Base-by-base conservation (phyloP, 2,113 vertebrate genomes). In the Grammomys surdaster region DNA sequence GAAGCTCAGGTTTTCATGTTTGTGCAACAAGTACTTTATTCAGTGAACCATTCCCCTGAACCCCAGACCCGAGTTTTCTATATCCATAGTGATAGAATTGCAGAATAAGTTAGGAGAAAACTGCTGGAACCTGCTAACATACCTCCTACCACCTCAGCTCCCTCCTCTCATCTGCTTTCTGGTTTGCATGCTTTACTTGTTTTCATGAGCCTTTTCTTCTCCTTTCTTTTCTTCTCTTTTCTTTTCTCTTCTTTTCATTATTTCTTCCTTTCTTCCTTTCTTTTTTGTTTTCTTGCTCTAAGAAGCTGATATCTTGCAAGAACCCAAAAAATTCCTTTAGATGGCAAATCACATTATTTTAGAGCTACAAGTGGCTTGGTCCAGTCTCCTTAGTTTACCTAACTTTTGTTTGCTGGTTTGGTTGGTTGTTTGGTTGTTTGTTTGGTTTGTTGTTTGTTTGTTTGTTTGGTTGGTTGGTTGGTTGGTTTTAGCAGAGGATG, bases 241-340 rank as follows among this genome's bases (percentile, higher is more conserved):
- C 16, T 14, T 56, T 14, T 56, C 54, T 56, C 54, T 31, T 65
- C 22, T 65, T 7, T 7, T 17, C 17, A 4, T 58, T 17, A 20
- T 19, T 58, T 19, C 22, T 19, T 17, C 17, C 5, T 58, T 17
- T 58, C 58, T 58, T 19, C 16, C 19, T 4, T 60, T 19, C 33
- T 91, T 94, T 88, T 90, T 80, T 8, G 9, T 11, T 28, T 48
- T 54, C 22, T 90, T 86, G 11, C 7, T 63, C 24, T 77, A 58
- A 72, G 5, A 93, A 91, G 11, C 24, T 51, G 13, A 17, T 58
- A 40, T 9, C 91, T 96, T 80, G 24, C 6, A 77, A 63, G 7
- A 91, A 60, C 3, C 20, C 7, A 87, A 96, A 82, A 67, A 63
- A 40, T 54, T 87, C 65, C n/a, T 93, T 63, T 63, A 82, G 86